A percentile compares a stretch with the other conserved stretches of the same genome.
Evolutionary conservation across 1,140 invertebrate genomes (phyloP).

Genomic region (Melanaphis sacchari): DNA sequence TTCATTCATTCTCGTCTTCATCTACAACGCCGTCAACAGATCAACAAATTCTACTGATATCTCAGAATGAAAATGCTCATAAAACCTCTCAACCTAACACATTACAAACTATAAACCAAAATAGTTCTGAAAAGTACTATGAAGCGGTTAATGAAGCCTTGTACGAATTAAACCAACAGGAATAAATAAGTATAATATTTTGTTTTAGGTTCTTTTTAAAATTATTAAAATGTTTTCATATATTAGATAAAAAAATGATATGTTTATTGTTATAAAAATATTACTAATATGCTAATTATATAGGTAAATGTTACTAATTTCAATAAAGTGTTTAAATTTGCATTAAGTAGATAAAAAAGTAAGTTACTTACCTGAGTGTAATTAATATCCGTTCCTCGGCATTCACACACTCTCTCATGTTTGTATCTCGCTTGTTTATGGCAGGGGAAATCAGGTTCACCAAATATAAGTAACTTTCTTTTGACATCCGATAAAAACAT

Average conservation of each 20-base stretch:
- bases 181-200: not conserved
- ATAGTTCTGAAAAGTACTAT: not conserved
- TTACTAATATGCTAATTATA: too few relatives aligned
- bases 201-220: too few relatives aligned
- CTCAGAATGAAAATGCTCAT: too few relatives aligned
- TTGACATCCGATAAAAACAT: slow-evolving; percentile 28
- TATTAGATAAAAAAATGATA: too few relatives aligned
- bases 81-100: too few relatives aligned
- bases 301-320: too few relatives aligned
- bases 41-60: too few relatives aligned
- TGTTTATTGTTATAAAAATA: too few relatives aligned
- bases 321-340: not conserved
- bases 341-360: not conserved
- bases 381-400: slow-evolving; percentile 11
- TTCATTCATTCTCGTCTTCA: not conserved
- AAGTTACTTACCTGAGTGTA: not conserved
- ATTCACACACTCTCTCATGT: slow-evolving; percentile 26
- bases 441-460: not conserved
- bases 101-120: too few relatives aligned
- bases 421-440: slow-evolving; percentile 12
- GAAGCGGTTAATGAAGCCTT: slow-evolving; percentile 1
- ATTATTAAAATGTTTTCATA: too few relatives aligned
- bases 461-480: slow-evolving; percentile 26
- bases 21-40: not conserved
- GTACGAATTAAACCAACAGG: not conserved